phyloP scores from a whole-genome alignment of 2,888 invertebrate genomes.

The Drosophila buzzatii region DNA sequence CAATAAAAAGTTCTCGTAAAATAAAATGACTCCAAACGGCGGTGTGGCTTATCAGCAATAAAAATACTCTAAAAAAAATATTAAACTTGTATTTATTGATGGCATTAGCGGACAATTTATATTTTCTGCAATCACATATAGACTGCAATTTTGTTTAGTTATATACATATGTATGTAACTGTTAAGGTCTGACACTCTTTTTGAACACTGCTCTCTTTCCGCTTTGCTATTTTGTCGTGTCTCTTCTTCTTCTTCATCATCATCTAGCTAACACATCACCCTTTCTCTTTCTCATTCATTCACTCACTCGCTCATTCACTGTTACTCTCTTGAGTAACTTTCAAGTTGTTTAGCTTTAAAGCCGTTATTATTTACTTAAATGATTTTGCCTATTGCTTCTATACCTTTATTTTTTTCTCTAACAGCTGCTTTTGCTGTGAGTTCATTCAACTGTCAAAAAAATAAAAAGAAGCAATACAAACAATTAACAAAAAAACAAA shows the following conservation, averaged over 20 bases:
- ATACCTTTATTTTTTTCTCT: conserved; percentile 52
- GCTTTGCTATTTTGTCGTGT: conserved; percentile 15
- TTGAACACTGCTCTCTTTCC: conserved; percentile 21
- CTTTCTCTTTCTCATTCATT: conserved; percentile 14
- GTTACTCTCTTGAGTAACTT: conserved; percentile 8
- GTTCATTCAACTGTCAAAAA: conserved; percentile 84
- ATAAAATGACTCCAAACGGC: no score
- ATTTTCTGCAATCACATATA: background rate
- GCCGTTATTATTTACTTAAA: conserved; percentile 35
- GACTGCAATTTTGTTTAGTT: conserved; percentile 7
- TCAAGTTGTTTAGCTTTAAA: conserved; percentile 37
- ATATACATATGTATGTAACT: background rate
- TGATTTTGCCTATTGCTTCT: conserved; percentile 42
- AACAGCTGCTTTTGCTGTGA: conserved; percentile 30
- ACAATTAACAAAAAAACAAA: conserved; percentile 25
- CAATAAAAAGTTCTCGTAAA: no score
- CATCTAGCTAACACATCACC: background rate
- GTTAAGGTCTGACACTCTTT: conserved; percentile 38
- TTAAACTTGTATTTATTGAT: no score
- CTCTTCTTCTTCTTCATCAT: conserved; percentile 8
- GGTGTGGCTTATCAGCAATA: no score
- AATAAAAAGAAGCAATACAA: conserved; percentile 29
- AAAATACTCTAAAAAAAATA: no score
- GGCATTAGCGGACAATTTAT: no score
- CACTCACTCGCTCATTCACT: conserved; percentile 9